Evolutionary conservation across 2,888 invertebrate species (phyloP).

Genomic region (Cyclophora punctaria): DNA sequence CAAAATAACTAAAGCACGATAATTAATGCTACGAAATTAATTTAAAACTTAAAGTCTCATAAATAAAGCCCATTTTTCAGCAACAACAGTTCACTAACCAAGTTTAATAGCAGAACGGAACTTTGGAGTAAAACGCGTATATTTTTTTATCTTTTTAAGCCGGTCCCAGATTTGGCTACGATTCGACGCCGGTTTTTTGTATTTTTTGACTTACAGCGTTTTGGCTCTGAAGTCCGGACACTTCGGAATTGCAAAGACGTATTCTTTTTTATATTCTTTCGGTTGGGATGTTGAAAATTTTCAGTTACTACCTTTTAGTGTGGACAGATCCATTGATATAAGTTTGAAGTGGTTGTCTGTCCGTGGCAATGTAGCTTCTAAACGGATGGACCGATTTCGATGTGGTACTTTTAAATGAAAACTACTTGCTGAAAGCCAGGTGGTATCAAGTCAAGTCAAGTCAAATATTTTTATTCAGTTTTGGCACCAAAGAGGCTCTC

Average conservation of each 20-base stretch:
- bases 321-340: too few relatives aligned
- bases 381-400: too few relatives aligned
- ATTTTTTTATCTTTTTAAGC: slow-evolving; percentile 10
- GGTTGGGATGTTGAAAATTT: slow-evolving; percentile 6
- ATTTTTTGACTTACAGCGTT: slow-evolving; percentile 20
- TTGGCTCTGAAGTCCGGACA: slow-evolving; percentile 16
- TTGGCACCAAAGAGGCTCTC: too few relatives aligned
- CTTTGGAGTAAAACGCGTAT: background rate
- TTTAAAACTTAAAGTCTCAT: background rate
- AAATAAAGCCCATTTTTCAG: background rate
- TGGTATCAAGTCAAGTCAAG: too few relatives aligned
- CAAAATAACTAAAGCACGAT: too few relatives aligned
- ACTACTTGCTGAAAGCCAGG: too few relatives aligned
- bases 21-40: background rate
- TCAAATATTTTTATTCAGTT: too few relatives aligned
- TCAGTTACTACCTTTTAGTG: too few relatives aligned
- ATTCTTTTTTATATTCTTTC: background rate
- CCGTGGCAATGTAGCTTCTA: too few relatives aligned
- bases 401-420: too few relatives aligned
- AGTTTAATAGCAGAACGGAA: slow-evolving; percentile 2
- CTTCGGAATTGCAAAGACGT: slow-evolving; percentile 11
- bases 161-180: slow-evolving; percentile 20
- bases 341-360: too few relatives aligned
- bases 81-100: slow-evolving; percentile 1
- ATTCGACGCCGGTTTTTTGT: slow-evolving; percentile 14